These are phyloP conservation scores for Nautilus pompilius DNA, from an alignment of 1,140 invertebrate genomes.

Conservation along the genomic window DNA sequence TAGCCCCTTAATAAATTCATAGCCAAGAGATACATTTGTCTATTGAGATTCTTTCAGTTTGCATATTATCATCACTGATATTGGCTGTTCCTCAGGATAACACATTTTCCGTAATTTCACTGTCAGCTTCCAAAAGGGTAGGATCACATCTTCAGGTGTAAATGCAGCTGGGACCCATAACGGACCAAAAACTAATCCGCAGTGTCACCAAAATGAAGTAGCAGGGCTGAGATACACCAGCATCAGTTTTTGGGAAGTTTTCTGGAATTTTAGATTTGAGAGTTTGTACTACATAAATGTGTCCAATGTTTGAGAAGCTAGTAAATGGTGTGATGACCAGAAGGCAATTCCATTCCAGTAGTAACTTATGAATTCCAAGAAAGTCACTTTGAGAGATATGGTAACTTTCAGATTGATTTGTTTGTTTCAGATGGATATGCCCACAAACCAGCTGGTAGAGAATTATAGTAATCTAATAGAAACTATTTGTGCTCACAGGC, in stretches of 20 bases:
- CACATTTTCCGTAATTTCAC: too few relatives aligned
- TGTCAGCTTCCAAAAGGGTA: too few relatives aligned
- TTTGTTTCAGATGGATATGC: conserved; percentile 28
- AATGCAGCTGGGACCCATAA: too few relatives aligned
- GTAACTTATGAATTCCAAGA: background rate
- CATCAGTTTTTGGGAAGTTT: background rate
- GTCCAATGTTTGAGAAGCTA: background rate
- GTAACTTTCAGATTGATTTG: background rate
- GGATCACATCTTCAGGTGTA: too few relatives aligned
- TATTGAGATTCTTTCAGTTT: too few relatives aligned
- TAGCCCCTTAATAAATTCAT: too few relatives aligned
- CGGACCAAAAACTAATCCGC: too few relatives aligned
- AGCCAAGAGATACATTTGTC: too few relatives aligned
- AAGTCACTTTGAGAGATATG: background rate
- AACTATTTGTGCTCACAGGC: conserved; percentile 16
- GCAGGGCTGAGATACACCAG: too few relatives aligned
- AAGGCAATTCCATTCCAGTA: background rate
- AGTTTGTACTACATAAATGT: background rate
- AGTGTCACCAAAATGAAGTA: too few relatives aligned
- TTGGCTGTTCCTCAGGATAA: too few relatives aligned
- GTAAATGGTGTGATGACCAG: background rate
- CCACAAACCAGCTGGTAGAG: conserved; percentile 17
- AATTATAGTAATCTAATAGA: conserved; percentile 25
- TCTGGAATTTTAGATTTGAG: background rate
- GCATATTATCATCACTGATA: too few relatives aligned